Evolutionary conservation across 2,113 vertebrate genomes (phyloP), one percentile per base, ranked within the genome.

Genomic region (Daphoenositta chrysoptera): DNA sequence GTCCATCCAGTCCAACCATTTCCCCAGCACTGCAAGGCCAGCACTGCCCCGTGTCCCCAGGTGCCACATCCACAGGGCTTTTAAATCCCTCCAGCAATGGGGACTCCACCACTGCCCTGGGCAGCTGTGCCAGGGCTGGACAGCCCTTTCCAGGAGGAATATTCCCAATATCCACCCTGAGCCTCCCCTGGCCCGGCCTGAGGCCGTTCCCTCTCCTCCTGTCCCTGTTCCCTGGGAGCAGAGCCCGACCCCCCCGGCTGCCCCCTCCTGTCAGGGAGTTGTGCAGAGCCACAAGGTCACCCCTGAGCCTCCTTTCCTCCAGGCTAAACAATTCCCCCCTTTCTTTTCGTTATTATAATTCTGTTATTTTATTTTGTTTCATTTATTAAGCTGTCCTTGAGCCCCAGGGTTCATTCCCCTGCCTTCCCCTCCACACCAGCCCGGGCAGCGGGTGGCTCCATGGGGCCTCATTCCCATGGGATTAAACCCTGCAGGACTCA

Each of bases 1-100:
- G 37, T 5, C 19, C 15, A 4, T 2, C 0, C 0, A 57, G 27
- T 16, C 23, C 50, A 23, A 0, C 27, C 7, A 7, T 11, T 3
- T n/a, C n/a, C 40, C 30, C 72, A 48, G 48, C 57, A 18, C 24
- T 54, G 84, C 47, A 24, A 5, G 73, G 56, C 56, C 56, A 48
- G 3, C 65, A 1, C 47, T 61, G 24, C 2, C 13, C 23, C 26
- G 2, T 21, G 37, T 58, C 60, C 68, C 77, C 60, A 39, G 0
- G 37, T 50, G 58, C 18, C 68, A 89, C 86, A 57, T 40, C 30
- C 65, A 63, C n/a, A 15, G 0, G 7, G 35, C 0, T 50, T 1
- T 18, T 6, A 24, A 65, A 51, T n/a, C 60, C 68, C 51, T 24
- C 0, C 58, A 28, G 50, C 1, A 1, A 19, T 65, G 58, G 33